These are phyloP conservation scores for Anguilla japonica DNA, from an alignment of 2,113 vertebrate genomes.

Conservation along the genomic window DNA sequence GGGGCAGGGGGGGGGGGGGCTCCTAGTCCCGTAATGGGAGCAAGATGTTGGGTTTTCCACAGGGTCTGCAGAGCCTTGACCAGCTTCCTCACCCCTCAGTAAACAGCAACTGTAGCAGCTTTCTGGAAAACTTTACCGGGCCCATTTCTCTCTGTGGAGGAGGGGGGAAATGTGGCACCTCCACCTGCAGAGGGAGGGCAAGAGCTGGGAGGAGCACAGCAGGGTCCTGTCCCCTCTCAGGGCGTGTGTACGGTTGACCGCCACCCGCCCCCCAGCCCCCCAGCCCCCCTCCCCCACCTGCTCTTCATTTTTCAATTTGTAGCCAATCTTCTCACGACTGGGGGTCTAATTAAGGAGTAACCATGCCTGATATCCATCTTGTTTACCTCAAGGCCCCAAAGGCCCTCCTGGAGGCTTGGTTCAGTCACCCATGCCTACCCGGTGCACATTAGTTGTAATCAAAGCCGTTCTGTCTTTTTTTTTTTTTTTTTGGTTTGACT, in stretches of 20 bases:
- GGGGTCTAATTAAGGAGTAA: slow-evolving; percentile 69
- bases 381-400: slow-evolving; percentile 65
- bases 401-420: slow-evolving; percentile 39
- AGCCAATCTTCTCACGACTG: slow-evolving; percentile 71
- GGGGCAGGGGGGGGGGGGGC: slow-evolving; percentile 18
- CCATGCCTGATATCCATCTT: slow-evolving; percentile 73
- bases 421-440: slow-evolving; percentile 38
- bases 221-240: slow-evolving; percentile 25
- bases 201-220: slow-evolving; percentile 14
- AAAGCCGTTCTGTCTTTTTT: slow-evolving; percentile 41
- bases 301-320: slow-evolving; percentile 78
- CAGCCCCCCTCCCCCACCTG: slow-evolving; percentile 65
- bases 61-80: slow-evolving; percentile 46
- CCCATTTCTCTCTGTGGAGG: slow-evolving; percentile 39
- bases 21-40: slow-evolving; percentile 64
- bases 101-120: slow-evolving; percentile 56
- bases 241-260: slow-evolving; percentile 18
- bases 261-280: slow-evolving; percentile 47
- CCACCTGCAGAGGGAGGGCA: slow-evolving; percentile 29
- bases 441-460: slow-evolving; percentile 67
- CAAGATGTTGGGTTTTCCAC: slow-evolving; percentile 69
- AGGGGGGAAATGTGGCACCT: slow-evolving; percentile 24
- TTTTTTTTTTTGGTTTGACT: neutral
- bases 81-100: slow-evolving; percentile 43
- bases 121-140: slow-evolving; percentile 67